Conservation (phyloP, 2,888 invertebrate genomes). For the Idaea straminata region DNA sequence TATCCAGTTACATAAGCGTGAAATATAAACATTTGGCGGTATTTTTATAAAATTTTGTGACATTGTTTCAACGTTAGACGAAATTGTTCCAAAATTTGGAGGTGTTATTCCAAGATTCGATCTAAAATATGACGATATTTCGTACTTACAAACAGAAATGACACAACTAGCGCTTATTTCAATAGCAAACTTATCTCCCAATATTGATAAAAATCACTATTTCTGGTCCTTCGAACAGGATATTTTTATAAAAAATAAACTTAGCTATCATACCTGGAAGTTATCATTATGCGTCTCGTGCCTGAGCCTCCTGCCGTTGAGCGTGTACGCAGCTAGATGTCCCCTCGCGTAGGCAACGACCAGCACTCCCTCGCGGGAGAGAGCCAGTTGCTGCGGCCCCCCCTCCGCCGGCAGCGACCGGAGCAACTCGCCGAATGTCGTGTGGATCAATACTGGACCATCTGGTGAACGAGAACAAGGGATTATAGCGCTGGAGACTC, state of each 20-base stretch:
- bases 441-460: conserved; percentile 98
- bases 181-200: no score
- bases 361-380: conserved; percentile 97
- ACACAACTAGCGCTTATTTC: background rate
- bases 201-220: background rate
- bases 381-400: conserved; percentile 92
- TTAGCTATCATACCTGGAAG: conserved; percentile 85
- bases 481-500: no score
- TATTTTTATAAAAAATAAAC: background rate
- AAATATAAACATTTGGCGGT: background rate
- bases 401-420: conserved; percentile 90
- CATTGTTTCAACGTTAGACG: no score
- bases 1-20: no score
- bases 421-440: conserved; percentile 97
- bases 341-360: conserved; percentile 96
- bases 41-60: no score
- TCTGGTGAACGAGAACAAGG: conserved; percentile 71
- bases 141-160: background rate
- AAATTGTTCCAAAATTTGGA: no score
- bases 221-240: background rate
- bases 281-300: conserved; percentile 96
- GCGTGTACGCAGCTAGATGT: conserved; percentile 95
- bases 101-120: no score
- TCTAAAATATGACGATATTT: no score
- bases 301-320: conserved; percentile 94